Evolutionary conservation across 2,113 vertebrate species (phyloP).

Genomic region (Brachyistius frenatus): DNA sequence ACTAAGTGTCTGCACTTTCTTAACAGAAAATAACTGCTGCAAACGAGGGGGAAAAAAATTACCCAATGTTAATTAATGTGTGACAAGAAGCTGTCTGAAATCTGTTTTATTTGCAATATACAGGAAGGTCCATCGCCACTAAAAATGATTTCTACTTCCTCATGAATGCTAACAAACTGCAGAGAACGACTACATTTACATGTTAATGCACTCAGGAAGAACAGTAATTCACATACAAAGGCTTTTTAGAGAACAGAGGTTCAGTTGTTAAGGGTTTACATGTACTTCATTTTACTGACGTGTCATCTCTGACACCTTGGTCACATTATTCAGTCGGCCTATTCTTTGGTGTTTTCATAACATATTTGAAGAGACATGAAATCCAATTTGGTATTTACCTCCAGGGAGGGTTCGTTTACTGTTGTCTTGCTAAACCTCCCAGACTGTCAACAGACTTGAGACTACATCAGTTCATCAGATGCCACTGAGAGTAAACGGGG

Average conservation of each 20-base stretch:
- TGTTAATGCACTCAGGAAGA: not conserved
- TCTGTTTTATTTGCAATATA: not conserved
- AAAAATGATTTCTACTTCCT: slow-evolving; percentile 16
- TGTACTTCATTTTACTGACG: not conserved
- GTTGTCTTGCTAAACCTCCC: slow-evolving; percentile 38
- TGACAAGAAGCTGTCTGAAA: not conserved
- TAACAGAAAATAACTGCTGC: slow-evolving; percentile 7
- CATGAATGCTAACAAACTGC: not conserved
- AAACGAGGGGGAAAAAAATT: not conserved
- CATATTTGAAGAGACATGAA: slow-evolving; percentile 28
- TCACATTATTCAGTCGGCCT: not conserved
- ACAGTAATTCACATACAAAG: not conserved
- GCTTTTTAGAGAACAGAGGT: not conserved
- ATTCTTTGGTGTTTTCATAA: slow-evolving; percentile 17
- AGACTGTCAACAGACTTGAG: slow-evolving; percentile 50
- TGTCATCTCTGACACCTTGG: not conserved
- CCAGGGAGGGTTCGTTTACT: slow-evolving; percentile 63
- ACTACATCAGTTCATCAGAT: slow-evolving; percentile 4
- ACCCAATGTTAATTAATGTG: too few species aligned
- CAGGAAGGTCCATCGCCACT: not conserved
- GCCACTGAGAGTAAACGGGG: slow-evolving; percentile 21
- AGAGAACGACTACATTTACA: not conserved
- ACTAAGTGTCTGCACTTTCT: slow-evolving; percentile 2
- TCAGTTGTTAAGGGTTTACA: not conserved
- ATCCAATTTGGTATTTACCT: slow-evolving; percentile 42